These are phyloP conservation scores for Salvator merianae DNA, from an alignment of 2,113 vertebrate genomes.

Conservation along the genomic window DNA sequence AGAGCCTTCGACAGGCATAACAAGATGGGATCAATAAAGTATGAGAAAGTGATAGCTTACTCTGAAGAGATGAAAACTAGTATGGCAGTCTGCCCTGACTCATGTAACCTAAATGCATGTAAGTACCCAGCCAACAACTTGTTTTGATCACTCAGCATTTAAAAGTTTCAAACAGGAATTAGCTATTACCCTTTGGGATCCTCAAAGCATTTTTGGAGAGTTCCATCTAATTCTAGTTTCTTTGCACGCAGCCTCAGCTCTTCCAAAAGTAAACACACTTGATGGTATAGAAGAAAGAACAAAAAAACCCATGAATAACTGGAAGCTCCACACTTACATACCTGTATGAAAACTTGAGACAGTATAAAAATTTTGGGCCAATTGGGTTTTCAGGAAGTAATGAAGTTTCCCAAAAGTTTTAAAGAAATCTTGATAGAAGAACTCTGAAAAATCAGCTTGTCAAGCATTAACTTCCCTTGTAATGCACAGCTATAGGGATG, in stretches of 20 bases:
- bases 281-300: neutral
- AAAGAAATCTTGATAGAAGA: neutral
- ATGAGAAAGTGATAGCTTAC: too few species aligned
- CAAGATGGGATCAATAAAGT: too few species aligned
- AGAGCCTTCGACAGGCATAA: too few species aligned
- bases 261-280: slow-evolving; percentile 63
- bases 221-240: slow-evolving; percentile 66
- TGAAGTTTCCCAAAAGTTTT: neutral
- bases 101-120: neutral
- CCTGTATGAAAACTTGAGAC: neutral
- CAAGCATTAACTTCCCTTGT: neutral
- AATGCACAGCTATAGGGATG: neutral
- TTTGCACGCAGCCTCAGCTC: slow-evolving; percentile 64
- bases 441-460: neutral
- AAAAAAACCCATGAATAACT: neutral
- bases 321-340: neutral
- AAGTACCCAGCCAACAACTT: neutral
- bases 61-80: neutral
- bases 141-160: neutral
- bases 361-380: neutral
- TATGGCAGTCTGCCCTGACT: neutral
- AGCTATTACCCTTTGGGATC: slow-evolving; percentile 30
- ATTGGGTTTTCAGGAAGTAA: neutral
- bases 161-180: accelerated
- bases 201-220: slow-evolving; percentile 66